Evolutionary conservation across 1,140 invertebrate genomes (phyloP).

Genomic region (Pseudomyrmex concolor): DNA sequence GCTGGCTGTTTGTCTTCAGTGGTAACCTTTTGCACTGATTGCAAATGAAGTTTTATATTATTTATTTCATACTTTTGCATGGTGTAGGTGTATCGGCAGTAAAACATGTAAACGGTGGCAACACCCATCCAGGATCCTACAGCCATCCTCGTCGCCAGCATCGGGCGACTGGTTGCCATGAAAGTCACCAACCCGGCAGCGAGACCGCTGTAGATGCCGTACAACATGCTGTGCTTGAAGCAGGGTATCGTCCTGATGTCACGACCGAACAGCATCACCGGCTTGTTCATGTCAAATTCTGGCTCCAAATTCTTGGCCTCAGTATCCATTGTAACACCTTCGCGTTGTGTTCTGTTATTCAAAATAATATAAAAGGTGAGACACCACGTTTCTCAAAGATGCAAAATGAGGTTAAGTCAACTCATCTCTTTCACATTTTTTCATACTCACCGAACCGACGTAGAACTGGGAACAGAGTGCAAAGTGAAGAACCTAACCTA

Average conservation of each 20-base stretch:
- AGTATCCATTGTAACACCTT: not conserved
- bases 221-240: constrained; percentile 87
- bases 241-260: constrained; percentile 88
- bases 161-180: constrained; percentile 86
- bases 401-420: constrained; percentile 26
- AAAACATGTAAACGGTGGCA: constrained; percentile 85
- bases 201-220: constrained; percentile 87
- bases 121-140: constrained; percentile 85
- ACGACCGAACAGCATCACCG: constrained; percentile 86
- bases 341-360: no score
- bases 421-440: no score
- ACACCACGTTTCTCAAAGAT: not conserved
- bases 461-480: no score
- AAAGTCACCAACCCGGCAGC: constrained; percentile 86
- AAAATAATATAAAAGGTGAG: not conserved
- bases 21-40: no score
- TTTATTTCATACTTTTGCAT: constrained; percentile 40
- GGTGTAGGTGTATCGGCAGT: constrained; percentile 80
- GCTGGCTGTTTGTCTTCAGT: no score
- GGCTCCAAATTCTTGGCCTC: not conserved
- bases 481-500: no score
- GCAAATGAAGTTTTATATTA: constrained; percentile 37
- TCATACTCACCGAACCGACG: no score
- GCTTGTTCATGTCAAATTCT: constrained; percentile 55
- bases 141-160: constrained; percentile 84